Evolutionary conservation across 2,888 invertebrate species (phyloP), one percentile per base, ranked within the genome.

Genomic region (Ypsolopha sequella): DNA sequence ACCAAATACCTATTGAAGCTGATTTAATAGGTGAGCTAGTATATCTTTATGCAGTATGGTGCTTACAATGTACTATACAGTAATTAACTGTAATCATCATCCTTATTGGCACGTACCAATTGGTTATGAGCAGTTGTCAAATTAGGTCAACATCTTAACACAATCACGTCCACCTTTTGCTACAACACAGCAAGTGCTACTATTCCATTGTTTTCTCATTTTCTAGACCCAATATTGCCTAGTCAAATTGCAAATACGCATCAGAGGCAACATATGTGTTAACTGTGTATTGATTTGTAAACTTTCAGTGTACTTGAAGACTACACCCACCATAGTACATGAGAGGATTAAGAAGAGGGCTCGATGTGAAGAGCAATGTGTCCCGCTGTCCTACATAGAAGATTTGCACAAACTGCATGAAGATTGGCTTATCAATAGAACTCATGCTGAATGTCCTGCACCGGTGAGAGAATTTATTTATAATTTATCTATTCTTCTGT

Each of bases 371-470:
- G 97, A 97, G 76, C 89, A 89, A 52, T 89, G 89, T 61, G 92
- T 97, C 0, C 91, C 95, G 0, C 71, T 96, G n/a, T 90, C 93
- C 34, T 96, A 96, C 72, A 84, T 97, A 38, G 88, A 91, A 60
- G 90, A 93, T 55, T 77, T 97, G 34, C 96, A 97, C 68, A 88
- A 90, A 41, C 84, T 95, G 50, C 92, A 93, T 66, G 92, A 93
- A 70, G 87, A 90, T 60, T 93, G 92, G 92, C 79, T 93, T 4
- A 85, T 92, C 47, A 81, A 90, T 55, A 87, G 88, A 59, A 86
- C 79, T 39, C 71, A 84, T 60, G 88, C 88, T n/a, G 85, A 85
- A 49, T 88, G 90, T 56, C 89, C 90, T n/a, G 90, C 91, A 51
- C 92, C 92, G 56, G 91, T 92, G 67, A 78, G 86, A 48, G 33